Conservation (phyloP, 2,888 invertebrate genomes). For the Druceiella hillmani region DNA sequence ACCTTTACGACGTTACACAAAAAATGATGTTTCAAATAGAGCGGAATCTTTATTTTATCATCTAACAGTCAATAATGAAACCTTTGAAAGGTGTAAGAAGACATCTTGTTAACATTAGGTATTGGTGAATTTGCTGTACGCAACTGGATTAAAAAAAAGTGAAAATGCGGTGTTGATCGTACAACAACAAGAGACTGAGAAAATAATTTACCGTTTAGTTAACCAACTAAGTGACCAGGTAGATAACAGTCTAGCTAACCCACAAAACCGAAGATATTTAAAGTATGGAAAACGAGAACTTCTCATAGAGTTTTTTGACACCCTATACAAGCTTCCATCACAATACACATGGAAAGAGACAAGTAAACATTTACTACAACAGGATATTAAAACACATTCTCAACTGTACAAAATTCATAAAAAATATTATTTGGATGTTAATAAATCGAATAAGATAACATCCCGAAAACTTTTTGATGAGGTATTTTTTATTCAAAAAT, state of each 20-base stretch:
- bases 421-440: slow-evolving; percentile 6
- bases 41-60: no score
- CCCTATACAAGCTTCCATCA: slow-evolving; percentile 8
- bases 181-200: background rate
- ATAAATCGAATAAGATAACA: slow-evolving; percentile 4
- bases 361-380: slow-evolving; percentile 7
- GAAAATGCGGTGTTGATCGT: background rate
- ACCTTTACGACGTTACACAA: no score
- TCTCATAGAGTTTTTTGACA: slow-evolving; percentile 6
- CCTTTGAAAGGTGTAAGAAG: slow-evolving; percentile 7
- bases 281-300: slow-evolving; percentile 5
- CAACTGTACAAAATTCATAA: slow-evolving; percentile 7
- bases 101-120: slow-evolving; percentile 9
- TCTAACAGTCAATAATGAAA: no score
- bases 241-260: background rate
- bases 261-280: slow-evolving; percentile 1
- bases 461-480: slow-evolving; percentile 7
- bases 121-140: slow-evolving; percentile 6
- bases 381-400: slow-evolving; percentile 6
- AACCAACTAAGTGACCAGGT: background rate
- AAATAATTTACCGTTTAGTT: background rate
- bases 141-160: slow-evolving; percentile 5
- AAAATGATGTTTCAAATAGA: no score
- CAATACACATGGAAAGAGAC: slow-evolving; percentile 8
- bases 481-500: slow-evolving; percentile 7